A percentile compares a stretch with the other conserved stretches of the same genome.
These are phyloP conservation scores for Trachymyrmex septentrionalis DNA, from an alignment of 1,140 invertebrate species.

Conservation along the genomic window DNA sequence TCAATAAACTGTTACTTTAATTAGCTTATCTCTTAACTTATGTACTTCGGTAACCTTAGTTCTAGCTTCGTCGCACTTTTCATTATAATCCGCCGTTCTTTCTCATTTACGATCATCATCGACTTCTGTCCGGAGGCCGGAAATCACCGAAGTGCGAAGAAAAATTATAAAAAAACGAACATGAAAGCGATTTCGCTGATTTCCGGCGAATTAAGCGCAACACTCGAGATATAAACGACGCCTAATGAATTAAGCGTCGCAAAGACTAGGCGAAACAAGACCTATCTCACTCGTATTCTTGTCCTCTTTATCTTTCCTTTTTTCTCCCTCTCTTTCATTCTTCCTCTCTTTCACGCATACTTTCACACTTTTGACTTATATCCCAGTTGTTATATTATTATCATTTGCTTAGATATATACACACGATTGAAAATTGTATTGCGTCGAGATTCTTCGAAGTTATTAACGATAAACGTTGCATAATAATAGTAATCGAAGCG, in stretches of 20 bases:
- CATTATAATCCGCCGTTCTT: slow-evolving; percentile 5
- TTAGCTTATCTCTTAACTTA: slow-evolving; percentile 78
- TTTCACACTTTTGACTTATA: slow-evolving; percentile 39
- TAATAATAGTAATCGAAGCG: slow-evolving; percentile 47
- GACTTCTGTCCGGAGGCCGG: background rate
- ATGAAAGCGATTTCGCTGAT: slow-evolving; percentile 41
- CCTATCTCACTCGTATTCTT: slow-evolving; percentile 28
- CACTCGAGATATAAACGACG: slow-evolving; percentile 34
- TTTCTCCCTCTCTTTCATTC: slow-evolving; percentile 30
- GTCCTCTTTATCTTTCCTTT: slow-evolving; percentile 21
- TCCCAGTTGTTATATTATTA: slow-evolving; percentile 60
- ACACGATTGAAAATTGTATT: slow-evolving; percentile 80
- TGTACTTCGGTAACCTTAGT: slow-evolving; percentile 65
- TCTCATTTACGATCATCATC: slow-evolving; percentile 18
- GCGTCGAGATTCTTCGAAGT: slow-evolving; percentile 58
- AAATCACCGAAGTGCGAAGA: slow-evolving; percentile 12
- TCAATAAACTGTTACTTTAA: slow-evolving; percentile 82
- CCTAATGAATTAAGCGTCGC: slow-evolving; percentile 63
- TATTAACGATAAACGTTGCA: slow-evolving; percentile 73
- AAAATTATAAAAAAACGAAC: slow-evolving; percentile 41
- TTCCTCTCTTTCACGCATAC: slow-evolving; percentile 19
- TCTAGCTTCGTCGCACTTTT: slow-evolving; percentile 66
- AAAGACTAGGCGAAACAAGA: slow-evolving; percentile 67
- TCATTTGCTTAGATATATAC: slow-evolving; percentile 79
- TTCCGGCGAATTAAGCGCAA: slow-evolving; percentile 39